Conservation (phyloP, 2,797 vertebrate genomes). For the Lophotriccus pileatus region DNA sequence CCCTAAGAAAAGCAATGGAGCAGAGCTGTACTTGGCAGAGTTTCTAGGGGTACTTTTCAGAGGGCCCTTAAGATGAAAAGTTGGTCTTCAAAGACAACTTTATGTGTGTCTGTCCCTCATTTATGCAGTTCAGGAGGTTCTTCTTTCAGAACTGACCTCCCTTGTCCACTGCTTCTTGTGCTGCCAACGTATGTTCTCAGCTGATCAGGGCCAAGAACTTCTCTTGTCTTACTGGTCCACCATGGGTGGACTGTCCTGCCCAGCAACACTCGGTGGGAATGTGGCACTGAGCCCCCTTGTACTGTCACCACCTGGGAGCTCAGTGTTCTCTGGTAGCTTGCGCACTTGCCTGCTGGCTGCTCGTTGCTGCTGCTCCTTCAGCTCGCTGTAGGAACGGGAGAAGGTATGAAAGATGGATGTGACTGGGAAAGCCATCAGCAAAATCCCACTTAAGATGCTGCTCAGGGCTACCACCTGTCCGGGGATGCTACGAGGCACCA, state of each 20-base stretch:
- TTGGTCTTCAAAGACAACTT: neutral
- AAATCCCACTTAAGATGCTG: conserved; percentile 95
- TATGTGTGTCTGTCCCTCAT: neutral
- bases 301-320: conserved; percentile 72
- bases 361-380: conserved; percentile 89
- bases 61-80: neutral
- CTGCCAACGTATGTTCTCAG: neutral
- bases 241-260: neutral
- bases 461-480: conserved; percentile 96
- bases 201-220: neutral
- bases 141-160: neutral
- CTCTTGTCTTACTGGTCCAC: neutral
- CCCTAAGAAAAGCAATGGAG: neutral
- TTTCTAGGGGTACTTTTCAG: neutral
- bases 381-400: conserved; percentile 92
- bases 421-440: conserved; percentile 96
- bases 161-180: neutral
- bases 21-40: neutral
- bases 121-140: neutral
- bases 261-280: conserved; percentile 28
- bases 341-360: conserved; percentile 75
- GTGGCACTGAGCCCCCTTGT: conserved; percentile 69
- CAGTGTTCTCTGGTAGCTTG: conserved; percentile 81
- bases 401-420: conserved; percentile 98
- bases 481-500: conserved; percentile 95